A percentile compares a stretch with the other conserved stretches of the same genome.
phyloP scores from a whole-genome alignment of 2,888 invertebrate species.

The Branchellion lobata region DNA sequence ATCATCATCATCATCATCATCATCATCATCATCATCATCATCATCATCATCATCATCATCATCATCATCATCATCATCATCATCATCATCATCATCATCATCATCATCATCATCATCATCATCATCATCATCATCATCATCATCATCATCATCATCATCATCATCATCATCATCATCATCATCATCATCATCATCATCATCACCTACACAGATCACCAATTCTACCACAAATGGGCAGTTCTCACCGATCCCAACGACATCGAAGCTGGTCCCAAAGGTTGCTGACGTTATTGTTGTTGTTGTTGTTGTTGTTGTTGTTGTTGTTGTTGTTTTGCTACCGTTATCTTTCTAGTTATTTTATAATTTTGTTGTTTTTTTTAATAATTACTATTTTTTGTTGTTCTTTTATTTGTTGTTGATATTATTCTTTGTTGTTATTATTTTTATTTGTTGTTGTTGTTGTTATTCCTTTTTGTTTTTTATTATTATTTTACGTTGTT shows the following conservation, averaged over 20 bases:
- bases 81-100: background rate
- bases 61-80: background rate
- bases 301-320: too few species aligned
- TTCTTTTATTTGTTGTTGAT: too few species aligned
- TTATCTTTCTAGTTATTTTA: background rate
- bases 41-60: background rate
- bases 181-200: constrained; percentile 46
- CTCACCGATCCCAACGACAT: constrained; percentile 82
- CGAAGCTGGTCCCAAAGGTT: constrained; percentile 75
- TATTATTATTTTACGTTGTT: too few species aligned
- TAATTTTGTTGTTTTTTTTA: background rate
- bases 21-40: too few species aligned
- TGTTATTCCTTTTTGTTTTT: too few species aligned
- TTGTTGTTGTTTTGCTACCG: background rate
- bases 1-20: constrained; percentile 43
- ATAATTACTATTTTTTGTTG: background rate
- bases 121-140: constrained; percentile 34
- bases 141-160: constrained; percentile 42
- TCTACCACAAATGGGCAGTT: constrained; percentile 85
- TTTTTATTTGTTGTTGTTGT: too few species aligned
- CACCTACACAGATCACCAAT: constrained; percentile 73
- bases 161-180: constrained; percentile 39
- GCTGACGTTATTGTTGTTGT: too few species aligned
- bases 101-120: constrained; percentile 31
- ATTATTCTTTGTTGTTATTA: too few species aligned